phyloP scores from a whole-genome alignment of 2,113 vertebrate genomes.

The Siphamia tubifer region DNA sequence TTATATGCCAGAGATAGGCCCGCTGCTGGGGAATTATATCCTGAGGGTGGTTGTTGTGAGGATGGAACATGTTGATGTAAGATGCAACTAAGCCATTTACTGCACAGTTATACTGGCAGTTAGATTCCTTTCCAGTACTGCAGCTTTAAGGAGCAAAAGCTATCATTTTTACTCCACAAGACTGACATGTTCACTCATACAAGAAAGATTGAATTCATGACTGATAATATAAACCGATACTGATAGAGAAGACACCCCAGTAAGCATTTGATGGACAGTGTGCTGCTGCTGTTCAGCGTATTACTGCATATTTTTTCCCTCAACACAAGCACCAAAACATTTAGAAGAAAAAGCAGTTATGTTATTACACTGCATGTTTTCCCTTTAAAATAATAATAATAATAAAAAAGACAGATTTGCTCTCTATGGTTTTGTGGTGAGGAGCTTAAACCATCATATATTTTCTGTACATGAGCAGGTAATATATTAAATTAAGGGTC shows the following conservation, averaged over 20 bases:
- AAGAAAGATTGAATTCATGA: neutral
- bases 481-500: too few relatives aligned
- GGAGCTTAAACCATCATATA: too few relatives aligned
- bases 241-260: neutral
- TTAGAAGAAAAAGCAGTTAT: too few relatives aligned
- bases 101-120: neutral
- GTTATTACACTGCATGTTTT: too few relatives aligned
- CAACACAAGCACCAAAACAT: too few relatives aligned
- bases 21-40: neutral
- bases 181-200: neutral
- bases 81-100: conserved; percentile 12
- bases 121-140: neutral
- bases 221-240: neutral
- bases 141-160: neutral
- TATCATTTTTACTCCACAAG: neutral
- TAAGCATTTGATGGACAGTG: neutral
- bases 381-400: too few relatives aligned
- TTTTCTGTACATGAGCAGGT: too few relatives aligned
- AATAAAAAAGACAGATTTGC: too few relatives aligned
- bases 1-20: neutral
- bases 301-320: too few relatives aligned
- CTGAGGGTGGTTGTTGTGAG: conserved; percentile 3
- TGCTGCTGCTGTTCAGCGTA: neutral
- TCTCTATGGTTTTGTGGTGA: too few relatives aligned
- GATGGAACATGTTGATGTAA: neutral